Percentiles rank a stretch among this genome's conserved stretches.
These are phyloP conservation scores for Myxocyprinus asiaticus DNA, from an alignment of 2,113 vertebrate genomes.

Conservation along the genomic window DNA sequence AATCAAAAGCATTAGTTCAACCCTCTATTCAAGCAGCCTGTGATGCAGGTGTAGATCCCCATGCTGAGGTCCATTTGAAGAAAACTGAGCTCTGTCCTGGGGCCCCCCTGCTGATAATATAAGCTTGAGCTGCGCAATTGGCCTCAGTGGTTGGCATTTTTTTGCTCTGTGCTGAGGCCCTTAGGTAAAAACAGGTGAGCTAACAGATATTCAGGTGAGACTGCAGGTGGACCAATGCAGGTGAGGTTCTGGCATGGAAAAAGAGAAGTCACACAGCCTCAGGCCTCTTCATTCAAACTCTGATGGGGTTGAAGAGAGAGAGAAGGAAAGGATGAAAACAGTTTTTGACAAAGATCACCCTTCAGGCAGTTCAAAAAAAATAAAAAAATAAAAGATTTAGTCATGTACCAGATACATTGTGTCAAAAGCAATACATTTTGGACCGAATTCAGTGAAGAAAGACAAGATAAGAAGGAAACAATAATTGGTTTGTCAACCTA, in stretches of 20 bases:
- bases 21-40: not conserved
- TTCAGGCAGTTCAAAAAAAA: not conserved
- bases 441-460: not conserved
- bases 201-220: not conserved
- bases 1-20: constrained; percentile 5
- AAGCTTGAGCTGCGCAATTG: constrained; percentile 1
- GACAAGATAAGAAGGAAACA: not conserved
- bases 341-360: constrained; percentile 20
- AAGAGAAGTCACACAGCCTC: constrained; percentile 23
- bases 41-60: constrained; percentile 9
- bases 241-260: constrained; percentile 55
- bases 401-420: constrained; percentile 1
- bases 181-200: not conserved
- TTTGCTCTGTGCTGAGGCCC: constrained; percentile 19
- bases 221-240: constrained; percentile 56
- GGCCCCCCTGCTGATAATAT: constrained; percentile 11
- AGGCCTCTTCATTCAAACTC: constrained; percentile 35
- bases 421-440: not conserved
- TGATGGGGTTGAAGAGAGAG: not conserved
- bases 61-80: constrained; percentile 2
- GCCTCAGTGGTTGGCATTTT: too few relatives aligned
- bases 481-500: not conserved
- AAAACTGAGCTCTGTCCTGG: not conserved
- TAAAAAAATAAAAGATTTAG: not conserved
- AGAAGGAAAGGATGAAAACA: not conserved